Base-by-base conservation (phyloP, 2,113 vertebrate genomes). In the Anarhynchus alexandrinus region DNA sequence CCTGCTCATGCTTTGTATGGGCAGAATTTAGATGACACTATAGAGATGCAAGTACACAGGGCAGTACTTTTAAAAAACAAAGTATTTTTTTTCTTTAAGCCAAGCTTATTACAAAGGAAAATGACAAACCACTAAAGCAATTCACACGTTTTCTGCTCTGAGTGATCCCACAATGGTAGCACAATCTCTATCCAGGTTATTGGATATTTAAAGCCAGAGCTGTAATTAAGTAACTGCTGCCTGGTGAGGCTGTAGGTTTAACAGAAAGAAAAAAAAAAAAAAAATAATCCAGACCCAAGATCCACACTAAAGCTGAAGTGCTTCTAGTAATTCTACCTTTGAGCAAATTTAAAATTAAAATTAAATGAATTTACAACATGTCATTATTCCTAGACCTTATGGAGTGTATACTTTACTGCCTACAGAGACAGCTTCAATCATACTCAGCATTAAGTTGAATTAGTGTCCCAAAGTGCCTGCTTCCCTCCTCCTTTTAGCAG, bases 341-440 rank as follows among this genome's bases (percentile, higher is more conserved):
- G 49, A 94, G 57, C 27, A 82, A 93, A 79, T 93, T 93, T 67
- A 89, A 95, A 96, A 93, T 79, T 69, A 95, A 94, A 95, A 88
- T 67, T 36, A 86, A 95, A 91, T 90, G 4, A 80, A 93, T 96
- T 95, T 95, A 91, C 67, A 86, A 36, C n/a, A 19, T 43, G 32
- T 54, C 84, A 90, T 97, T 94, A 89, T 89, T 90, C 54, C 42
- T 77, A 94, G 49, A 89, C 74, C 85, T 96, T 70, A 74, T 62
- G 42, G 73, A 90, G 66, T 66, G 14, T 51, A 71, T 69, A 85
- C 72, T 85, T 86, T 25, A 78, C 82, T 70, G 67, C 81, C 85
- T 86, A 76, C 34, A 79, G 80, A 91, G 65, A 83, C 61, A 83
- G 47, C 42, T 95, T 95, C 92, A 82, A 66, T 94, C 86, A 92